Evolutionary conservation across 2,888 invertebrate species (phyloP), one percentile per base, ranked within the genome.

Genomic region (Diarsia mendica): DNA sequence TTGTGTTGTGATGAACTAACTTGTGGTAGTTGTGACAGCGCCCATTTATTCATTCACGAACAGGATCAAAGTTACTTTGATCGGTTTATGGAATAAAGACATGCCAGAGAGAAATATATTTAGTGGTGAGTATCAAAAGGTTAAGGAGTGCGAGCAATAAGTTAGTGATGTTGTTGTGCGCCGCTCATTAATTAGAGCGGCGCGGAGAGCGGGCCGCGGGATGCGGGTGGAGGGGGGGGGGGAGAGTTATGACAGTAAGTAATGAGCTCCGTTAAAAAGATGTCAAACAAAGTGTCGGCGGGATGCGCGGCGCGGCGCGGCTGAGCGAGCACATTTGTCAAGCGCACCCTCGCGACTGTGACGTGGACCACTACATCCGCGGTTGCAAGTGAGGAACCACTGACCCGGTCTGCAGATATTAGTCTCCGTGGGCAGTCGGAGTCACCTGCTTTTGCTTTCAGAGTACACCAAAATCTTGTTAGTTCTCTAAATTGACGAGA

Each of bases 181-280:
- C n/a, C 58, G 75, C 78, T 78, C 85, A 82, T 87, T 87, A 84
- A 82, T 83, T 78, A 88, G 75, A 33, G 67, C 48, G n/a, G 65
- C 51, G 67, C 51, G 67, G 48, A 15, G 75, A 11, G 49, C 15
- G 60, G 61, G 66, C 0, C n/a, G 61, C 11, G 18, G 58, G 76
- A 13, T 65, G 69, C 18, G 33, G 23, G n/a, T 3, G 48, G 55
- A 64, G 39, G 48, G 78, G 82, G 67, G 75, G 78, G 79, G 85
- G 71, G 75, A 73, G 63, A 83, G 89, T 91, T 90, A 90, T 90
- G 92, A 89, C 90, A 88, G 81, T 90, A 87, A 90, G 87, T 90
- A 91, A 92, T 90, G 91, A 81, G 85, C 77, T 84, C 76, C 84
- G 89, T 90, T 91, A 91, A 78, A 88, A 85, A 91, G 87, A 90